A percentile compares a stretch with the other conserved stretches of the same genome.
phyloP scores from a whole-genome alignment of 2,113 vertebrate genomes.

The Heliornis fulica region DNA sequence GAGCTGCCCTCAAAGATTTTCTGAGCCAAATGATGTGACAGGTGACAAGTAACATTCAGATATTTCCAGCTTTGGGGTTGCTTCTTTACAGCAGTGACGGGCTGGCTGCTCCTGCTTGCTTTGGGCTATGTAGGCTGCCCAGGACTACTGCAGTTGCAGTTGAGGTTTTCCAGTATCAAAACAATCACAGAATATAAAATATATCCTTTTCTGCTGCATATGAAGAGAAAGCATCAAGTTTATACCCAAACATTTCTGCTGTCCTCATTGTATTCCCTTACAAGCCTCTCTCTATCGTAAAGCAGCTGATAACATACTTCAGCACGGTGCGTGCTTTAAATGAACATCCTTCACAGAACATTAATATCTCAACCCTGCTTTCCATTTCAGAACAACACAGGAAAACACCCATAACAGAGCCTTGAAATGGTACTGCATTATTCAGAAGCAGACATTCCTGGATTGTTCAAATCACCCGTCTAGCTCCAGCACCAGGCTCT shows the following conservation, averaged over 20 bases:
- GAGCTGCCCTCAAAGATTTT: not conserved
- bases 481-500: not conserved
- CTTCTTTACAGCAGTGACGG: not conserved
- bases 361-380: not conserved
- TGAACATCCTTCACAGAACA: not conserved
- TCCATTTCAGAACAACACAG: slow-evolving; percentile 5
- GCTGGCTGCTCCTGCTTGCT: not conserved
- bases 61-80: not conserved
- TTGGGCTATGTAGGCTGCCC: not conserved
- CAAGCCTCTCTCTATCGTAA: not conserved
- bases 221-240: not conserved
- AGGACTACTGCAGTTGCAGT: not conserved
- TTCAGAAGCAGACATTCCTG: not conserved
- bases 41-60: not conserved
- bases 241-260: not conserved
- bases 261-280: not conserved
- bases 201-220: not conserved
- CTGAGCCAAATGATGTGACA: not conserved
- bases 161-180: not conserved
- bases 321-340: not conserved
- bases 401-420: not conserved
- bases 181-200: not conserved
- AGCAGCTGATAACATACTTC: not conserved
- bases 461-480: not conserved
- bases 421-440: not conserved